phyloP scores from a whole-genome alignment of 2,888 invertebrate species.

The Hermaeophaga mercurialis region DNA sequence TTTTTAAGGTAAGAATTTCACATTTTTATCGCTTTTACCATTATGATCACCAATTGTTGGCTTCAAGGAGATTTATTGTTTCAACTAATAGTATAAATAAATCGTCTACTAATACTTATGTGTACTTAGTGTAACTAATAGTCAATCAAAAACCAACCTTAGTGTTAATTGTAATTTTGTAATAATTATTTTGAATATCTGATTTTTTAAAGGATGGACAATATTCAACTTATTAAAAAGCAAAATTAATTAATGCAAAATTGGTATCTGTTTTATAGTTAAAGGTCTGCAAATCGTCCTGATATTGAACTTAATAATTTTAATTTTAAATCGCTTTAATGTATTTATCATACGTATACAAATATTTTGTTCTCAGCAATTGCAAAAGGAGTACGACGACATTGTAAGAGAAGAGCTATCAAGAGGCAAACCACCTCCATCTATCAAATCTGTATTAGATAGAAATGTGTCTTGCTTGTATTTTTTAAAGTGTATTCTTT shows the following conservation, averaged over 20 bases:
- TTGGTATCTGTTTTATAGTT: slow-evolving; percentile 72
- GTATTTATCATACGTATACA: too few species aligned
- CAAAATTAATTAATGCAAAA: slow-evolving; percentile 63
- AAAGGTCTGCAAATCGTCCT: slow-evolving; percentile 60
- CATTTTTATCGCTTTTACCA: too few species aligned
- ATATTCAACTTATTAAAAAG: slow-evolving; percentile 66
- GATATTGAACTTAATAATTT: too few species aligned
- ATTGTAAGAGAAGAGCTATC: slow-evolving; percentile 49
- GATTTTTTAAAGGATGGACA: slow-evolving; percentile 60
- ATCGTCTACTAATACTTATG: too few species aligned
- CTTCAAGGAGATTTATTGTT: too few species aligned
- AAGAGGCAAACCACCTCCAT: slow-evolving; percentile 40
- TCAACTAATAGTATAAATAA: too few species aligned
- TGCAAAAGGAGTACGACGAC: slow-evolving; percentile 52
- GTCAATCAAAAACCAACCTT: too few species aligned
- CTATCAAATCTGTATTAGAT: slow-evolving; percentile 37
- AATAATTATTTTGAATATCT: not conserved
- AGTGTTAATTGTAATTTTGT: too few species aligned
- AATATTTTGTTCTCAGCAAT: slow-evolving; percentile 40
- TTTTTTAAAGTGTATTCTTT: not conserved
- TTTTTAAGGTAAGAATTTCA: slow-evolving; percentile 61
- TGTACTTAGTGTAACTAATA: too few species aligned
- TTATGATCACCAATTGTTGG: too few species aligned
- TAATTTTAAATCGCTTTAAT: too few species aligned
- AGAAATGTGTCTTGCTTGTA: too few species aligned